Evolutionary conservation across 1,140 invertebrate genomes (phyloP).

Genomic region (Leptoteleia sp.): DNA sequence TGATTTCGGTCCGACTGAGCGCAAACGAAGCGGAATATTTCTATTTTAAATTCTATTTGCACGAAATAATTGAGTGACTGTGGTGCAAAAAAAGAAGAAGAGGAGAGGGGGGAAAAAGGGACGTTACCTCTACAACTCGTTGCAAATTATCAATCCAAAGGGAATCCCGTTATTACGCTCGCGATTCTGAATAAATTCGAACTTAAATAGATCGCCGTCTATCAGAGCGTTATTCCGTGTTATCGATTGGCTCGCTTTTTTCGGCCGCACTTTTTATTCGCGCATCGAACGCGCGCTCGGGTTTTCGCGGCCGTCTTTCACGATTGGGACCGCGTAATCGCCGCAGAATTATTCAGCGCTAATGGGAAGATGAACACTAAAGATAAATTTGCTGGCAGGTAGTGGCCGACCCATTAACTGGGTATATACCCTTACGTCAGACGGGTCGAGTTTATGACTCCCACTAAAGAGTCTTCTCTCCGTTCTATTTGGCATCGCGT

Average conservation of each 20-base stretch:
- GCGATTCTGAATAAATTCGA: background rate
- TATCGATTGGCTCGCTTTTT: conserved; percentile 17
- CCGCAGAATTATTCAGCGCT: conserved; percentile 74
- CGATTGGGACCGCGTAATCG: conserved; percentile 67
- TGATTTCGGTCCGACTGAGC: conserved; percentile 41
- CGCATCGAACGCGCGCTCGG: background rate
- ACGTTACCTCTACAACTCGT: conserved; percentile 20
- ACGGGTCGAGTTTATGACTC: conserved; percentile 70
- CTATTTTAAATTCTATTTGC: conserved; percentile 62
- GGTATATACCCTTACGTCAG: conserved; percentile 55
- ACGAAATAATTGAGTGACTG: conserved; percentile 53
- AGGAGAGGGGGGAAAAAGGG: too few species aligned
- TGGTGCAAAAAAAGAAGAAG: conserved; percentile 15
- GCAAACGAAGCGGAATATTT: conserved; percentile 61
- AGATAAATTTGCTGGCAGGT: conserved; percentile 75
- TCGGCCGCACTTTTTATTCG: background rate
- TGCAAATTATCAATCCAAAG: conserved; percentile 46
- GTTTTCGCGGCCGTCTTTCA: conserved; percentile 31
- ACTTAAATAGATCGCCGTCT: conserved; percentile 24
- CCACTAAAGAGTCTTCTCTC: conserved; percentile 59
- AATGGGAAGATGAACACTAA: conserved; percentile 75
- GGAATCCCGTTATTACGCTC: conserved; percentile 28
- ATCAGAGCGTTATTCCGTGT: conserved; percentile 18
- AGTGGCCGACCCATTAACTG: conserved; percentile 71
- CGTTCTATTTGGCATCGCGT: conserved; percentile 36